Evolutionary conservation across 1,140 invertebrate genomes (phyloP).

Genomic region (Laupala kohalensis): DNA sequence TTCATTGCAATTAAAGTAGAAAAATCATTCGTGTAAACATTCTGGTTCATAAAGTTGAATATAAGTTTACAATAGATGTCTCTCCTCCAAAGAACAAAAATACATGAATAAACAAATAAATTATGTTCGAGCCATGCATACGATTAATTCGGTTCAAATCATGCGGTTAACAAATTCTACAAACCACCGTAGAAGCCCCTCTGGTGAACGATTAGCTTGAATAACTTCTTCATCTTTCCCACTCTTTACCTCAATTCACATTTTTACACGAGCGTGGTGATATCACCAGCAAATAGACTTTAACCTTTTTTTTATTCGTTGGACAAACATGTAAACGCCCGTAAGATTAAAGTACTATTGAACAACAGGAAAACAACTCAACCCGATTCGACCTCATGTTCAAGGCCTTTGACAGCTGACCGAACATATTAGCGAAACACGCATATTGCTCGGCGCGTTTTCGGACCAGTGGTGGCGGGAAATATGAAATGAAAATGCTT

Average conservation of each 20-base stretch:
- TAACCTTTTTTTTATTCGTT: background rate
- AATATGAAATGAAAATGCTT: too few species aligned
- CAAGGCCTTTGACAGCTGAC: background rate
- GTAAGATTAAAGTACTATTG: background rate
- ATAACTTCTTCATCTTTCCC: background rate
- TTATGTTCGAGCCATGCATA: background rate
- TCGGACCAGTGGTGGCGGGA: too few species aligned
- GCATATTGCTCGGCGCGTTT: too few species aligned
- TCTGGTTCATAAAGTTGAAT: too few species aligned
- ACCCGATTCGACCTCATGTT: background rate
- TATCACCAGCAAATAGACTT: too few species aligned
- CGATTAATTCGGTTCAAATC: background rate
- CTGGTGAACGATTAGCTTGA: background rate
- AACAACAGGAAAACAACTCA: background rate
- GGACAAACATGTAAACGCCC: background rate
- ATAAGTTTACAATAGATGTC: too few species aligned
- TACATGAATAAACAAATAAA: background rate
- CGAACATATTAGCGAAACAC: too few species aligned
- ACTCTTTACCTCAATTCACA: background rate
- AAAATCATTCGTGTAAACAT: background rate
- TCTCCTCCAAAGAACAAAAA: background rate
- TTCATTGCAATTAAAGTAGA: background rate
- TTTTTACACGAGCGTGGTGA: background rate
- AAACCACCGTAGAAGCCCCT: background rate
- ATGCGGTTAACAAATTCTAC: background rate